Conservation (phyloP, 2,113 vertebrate genomes). For the Crypturellus undulatus region DNA sequence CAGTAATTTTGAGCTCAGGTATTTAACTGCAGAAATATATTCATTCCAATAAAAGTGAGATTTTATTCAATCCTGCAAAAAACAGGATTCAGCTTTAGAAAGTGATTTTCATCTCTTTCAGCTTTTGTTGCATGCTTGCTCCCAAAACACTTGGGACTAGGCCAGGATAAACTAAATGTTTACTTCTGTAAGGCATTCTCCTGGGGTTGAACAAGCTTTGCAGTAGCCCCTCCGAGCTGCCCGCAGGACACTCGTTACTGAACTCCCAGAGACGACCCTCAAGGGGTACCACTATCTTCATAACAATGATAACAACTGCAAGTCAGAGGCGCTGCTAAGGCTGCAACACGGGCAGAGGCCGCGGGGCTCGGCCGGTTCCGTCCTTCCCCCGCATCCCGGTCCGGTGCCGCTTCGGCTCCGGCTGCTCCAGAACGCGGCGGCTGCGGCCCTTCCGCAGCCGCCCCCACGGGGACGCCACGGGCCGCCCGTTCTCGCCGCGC, state of each 20-base stretch:
- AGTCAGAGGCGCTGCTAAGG: background rate
- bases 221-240: background rate
- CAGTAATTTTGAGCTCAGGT: background rate
- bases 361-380: too few relatives aligned
- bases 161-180: accelerated
- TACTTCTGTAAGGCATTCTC: background rate
- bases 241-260: background rate
- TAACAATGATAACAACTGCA: too few relatives aligned
- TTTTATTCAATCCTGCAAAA: background rate
- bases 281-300: accelerated
- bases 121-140: background rate
- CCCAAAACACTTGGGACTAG: accelerated
- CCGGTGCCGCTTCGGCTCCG: too few relatives aligned
- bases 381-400: too few relatives aligned
- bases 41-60: background rate
- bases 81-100: accelerated
- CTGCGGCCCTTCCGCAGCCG: too few relatives aligned
- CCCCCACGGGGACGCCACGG: too few relatives aligned
- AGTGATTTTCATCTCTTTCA: background rate
- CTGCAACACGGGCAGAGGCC: too few relatives aligned
- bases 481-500: background rate
- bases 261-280: background rate
- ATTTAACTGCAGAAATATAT: background rate
- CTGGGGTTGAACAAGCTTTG: background rate
- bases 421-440: too few relatives aligned